phyloP scores from a whole-genome alignment of 2,797 vertebrate genomes.

The Astyanax mexicanus region DNA sequence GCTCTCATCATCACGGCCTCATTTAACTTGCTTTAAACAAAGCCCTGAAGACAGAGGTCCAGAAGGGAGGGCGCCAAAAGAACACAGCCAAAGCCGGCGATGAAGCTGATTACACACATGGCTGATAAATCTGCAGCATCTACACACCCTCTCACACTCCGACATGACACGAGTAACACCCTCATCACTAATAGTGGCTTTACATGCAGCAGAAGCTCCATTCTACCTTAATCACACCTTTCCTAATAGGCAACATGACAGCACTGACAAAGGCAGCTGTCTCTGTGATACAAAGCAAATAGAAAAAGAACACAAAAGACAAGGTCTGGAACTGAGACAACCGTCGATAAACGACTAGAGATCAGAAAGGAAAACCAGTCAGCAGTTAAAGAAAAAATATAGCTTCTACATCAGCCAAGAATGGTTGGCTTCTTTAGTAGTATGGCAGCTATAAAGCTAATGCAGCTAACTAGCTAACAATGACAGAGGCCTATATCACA shows the following conservation, averaged over 20 bases:
- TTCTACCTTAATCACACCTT: background rate
- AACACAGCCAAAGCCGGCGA: background rate
- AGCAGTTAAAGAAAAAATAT: background rate
- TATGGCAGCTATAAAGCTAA: no score
- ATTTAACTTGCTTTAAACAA: constrained; percentile 24
- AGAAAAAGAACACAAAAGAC: background rate
- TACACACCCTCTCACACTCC: no score
- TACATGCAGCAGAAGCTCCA: background rate
- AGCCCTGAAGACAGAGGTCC: constrained; percentile 24
- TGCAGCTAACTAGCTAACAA: no score
- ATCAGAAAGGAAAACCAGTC: background rate
- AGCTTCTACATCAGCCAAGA: background rate
- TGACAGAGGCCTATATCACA: no score
- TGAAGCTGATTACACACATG: background rate
- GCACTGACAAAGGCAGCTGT: background rate
- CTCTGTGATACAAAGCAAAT: background rate
- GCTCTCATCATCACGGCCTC: constrained; percentile 40
- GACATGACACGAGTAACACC: background rate
- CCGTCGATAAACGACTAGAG: background rate
- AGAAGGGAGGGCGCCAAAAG: constrained; percentile 19
- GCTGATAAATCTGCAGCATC: background rate
- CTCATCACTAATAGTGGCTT: background rate
- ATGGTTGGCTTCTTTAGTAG: background rate
- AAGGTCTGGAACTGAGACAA: background rate
- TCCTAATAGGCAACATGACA: background rate